Base-by-base conservation (phyloP, 2,888 invertebrate species). In the Steinernema carpocapsae region DNA sequence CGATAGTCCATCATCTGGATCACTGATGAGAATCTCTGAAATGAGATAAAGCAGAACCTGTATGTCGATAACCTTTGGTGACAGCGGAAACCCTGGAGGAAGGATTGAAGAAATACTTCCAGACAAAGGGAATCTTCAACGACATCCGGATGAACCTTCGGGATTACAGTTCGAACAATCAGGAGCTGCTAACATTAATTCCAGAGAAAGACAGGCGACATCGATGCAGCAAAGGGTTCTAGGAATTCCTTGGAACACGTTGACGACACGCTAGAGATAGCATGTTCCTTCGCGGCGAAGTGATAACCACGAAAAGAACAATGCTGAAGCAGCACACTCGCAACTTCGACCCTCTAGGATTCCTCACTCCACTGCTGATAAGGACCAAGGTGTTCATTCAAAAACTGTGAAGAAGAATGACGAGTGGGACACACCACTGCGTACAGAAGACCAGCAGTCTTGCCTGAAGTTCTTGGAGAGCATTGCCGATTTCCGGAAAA, bases 111-210 rank as follows among this genome's bases (percentile, higher is more conserved):
- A n/a, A n/a, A n/a, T n/a, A n/a, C n/a, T n/a, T n/a, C n/a, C n/a
- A n/a, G n/a, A n/a, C n/a, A n/a, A n/a, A n/a, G n/a, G n/a, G n/a
- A n/a, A n/a, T n/a, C n/a, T n/a, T n/a, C n/a, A n/a, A n/a, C n/a
- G n/a, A n/a, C n/a, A n/a, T n/a, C n/a, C n/a, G n/a, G n/a, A n/a
- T 76, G 74, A 72, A 76, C 26, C 71, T 76, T 6, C 51, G 76
- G 1, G 6, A 17, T 4, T 48, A 12, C n/a, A 72, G 64, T n/a
- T 42, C 29, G 10, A 42, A 74, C 51, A 22, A 24, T n/a, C 42
- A 74, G 7, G 37, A 19, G 19, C 4, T n/a, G 17, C 22, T 46
- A n/a, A 48, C 29, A 3, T 22, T 4, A 12, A 75, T 75, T 14
- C 26, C 43, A 14, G 26, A 29, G 6, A 10, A 32, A 2, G 59